Conservation (phyloP, 2,888 invertebrate genomes). For the Coelopa pilipes region DNA sequence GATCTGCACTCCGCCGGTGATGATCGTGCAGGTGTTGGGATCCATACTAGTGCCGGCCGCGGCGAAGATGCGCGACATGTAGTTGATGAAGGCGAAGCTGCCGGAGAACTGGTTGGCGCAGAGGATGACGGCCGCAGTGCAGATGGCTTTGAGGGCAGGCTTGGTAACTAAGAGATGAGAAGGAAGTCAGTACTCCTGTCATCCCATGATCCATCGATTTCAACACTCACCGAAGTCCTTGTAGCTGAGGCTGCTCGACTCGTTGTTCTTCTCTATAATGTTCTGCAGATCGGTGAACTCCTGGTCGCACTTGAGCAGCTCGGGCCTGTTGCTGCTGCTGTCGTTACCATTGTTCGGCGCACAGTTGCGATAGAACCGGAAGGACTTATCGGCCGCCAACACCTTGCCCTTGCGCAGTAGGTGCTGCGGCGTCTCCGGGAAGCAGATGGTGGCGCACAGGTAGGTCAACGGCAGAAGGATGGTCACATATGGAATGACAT, state of each 20-base stretch:
- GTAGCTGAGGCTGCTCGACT: slow-evolving; percentile 40
- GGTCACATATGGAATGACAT: slow-evolving; percentile 55
- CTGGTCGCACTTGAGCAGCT: not conserved
- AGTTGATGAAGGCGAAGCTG: slow-evolving; percentile 59
- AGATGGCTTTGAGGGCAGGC: slow-evolving; percentile 54
- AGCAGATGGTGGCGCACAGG: slow-evolving; percentile 47
- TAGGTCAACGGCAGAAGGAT: slow-evolving; percentile 57
- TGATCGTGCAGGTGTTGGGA: slow-evolving; percentile 60
- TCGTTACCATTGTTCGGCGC: slow-evolving; percentile 32
- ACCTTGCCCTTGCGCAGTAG: slow-evolving; percentile 49
- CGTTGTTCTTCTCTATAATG: slow-evolving; percentile 45
- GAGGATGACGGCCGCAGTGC: slow-evolving; percentile 50
- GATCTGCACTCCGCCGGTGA: slow-evolving; percentile 60
- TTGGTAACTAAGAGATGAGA: slow-evolving; percentile 50
- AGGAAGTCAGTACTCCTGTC: no score
- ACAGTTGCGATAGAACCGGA: slow-evolving; percentile 57
- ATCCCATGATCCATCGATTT: not conserved
- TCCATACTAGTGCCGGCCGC: slow-evolving; percentile 55
- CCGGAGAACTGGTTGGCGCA: slow-evolving; percentile 58
- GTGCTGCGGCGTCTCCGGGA: slow-evolving; percentile 62
- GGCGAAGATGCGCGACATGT: slow-evolving; percentile 61
- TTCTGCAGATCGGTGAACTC: slow-evolving; percentile 54
- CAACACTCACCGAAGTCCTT: slow-evolving; percentile 56
- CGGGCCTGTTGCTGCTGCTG: not conserved
- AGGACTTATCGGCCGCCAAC: slow-evolving; percentile 54